phyloP scores from a whole-genome alignment of 2,888 invertebrate genomes.

The Ecdyonurus torrentis region DNA sequence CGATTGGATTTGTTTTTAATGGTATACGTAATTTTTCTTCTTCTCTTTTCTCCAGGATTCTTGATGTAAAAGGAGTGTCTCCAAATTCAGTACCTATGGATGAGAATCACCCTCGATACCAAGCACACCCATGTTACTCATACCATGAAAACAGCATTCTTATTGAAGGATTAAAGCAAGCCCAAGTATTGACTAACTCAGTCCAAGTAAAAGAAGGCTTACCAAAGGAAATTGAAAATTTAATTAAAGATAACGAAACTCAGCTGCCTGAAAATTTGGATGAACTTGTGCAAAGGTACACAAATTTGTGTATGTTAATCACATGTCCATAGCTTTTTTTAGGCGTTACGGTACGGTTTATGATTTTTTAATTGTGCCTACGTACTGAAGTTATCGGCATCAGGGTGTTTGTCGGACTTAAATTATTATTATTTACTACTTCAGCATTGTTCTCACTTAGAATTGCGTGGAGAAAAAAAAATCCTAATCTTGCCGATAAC shows the following conservation, averaged over 20 bases:
- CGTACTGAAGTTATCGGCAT: constrained; percentile 8
- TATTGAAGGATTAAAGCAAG: constrained; percentile 57
- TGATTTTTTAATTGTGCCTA: background rate
- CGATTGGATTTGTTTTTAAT: no score
- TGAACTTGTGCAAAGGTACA: constrained; percentile 36
- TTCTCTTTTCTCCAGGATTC: no score
- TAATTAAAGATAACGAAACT: constrained; percentile 27
- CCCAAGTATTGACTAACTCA: constrained; percentile 65
- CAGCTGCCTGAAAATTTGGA: constrained; percentile 35
- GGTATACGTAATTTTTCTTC: no score
- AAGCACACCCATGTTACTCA: constrained; percentile 33
- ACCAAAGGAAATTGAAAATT: constrained; percentile 38
- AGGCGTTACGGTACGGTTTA: no score
- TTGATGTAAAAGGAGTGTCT: no score
- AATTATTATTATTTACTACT: no score
- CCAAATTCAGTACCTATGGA: constrained; percentile 30
- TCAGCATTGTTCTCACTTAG: no score
- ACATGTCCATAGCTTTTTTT: no score
- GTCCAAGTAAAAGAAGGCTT: constrained; percentile 41
- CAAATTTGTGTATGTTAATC: background rate
- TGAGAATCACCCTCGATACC: constrained; percentile 46
- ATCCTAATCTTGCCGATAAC: no score
- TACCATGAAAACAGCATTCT: constrained; percentile 40
- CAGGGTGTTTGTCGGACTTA: no score
- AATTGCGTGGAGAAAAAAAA: no score